These are phyloP conservation scores for Brienomyrus brachyistius DNA, from an alignment of 2,113 vertebrate species.

Conservation along the genomic window DNA sequence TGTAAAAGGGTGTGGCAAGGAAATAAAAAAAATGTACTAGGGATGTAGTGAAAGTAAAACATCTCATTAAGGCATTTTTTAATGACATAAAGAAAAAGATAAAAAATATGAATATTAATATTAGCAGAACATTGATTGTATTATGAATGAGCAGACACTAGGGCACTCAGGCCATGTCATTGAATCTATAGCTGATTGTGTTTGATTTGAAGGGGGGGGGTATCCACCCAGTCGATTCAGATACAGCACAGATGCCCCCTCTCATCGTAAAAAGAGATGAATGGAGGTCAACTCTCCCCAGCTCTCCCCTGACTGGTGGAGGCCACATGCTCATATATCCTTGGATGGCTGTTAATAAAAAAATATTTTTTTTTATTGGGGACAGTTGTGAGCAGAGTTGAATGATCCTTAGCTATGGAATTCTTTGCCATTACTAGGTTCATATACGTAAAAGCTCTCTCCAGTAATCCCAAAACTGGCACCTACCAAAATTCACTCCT, in stretches of 20 bases:
- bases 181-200: neutral
- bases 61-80: neutral
- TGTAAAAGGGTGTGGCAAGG: neutral
- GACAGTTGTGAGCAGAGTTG: neutral
- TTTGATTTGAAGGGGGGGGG: neutral
- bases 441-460: neutral
- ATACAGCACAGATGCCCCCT: neutral
- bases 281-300: neutral
- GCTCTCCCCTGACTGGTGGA: neutral
- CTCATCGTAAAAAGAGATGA: neutral
- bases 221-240: neutral
- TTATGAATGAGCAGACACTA: neutral
- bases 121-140: neutral
- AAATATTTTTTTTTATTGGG: neutral
- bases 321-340: neutral
- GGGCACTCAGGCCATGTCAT: neutral
- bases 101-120: neutral
- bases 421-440: neutral
- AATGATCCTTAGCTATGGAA: neutral
- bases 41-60: neutral
- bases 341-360: neutral
- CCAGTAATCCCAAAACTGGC: neutral
- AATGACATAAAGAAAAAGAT: neutral
- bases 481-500: neutral
- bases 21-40: neutral